phyloP scores from a whole-genome alignment of 2,888 invertebrate species.

The Mimachlamys varia region DNA sequence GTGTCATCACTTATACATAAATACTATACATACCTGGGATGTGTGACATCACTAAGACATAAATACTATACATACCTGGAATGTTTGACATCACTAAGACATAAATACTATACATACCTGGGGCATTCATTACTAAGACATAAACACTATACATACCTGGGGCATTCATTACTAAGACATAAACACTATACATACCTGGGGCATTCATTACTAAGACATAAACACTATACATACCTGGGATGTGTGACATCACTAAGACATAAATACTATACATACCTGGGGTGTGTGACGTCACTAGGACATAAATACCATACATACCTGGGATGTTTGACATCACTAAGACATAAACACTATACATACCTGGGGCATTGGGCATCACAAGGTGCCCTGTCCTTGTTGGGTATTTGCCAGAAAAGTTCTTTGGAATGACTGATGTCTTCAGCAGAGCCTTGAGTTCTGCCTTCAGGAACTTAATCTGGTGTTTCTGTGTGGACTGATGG shows the following conservation, averaged over 20 bases:
- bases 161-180: slow-evolving; percentile 56
- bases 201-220: too few relatives aligned
- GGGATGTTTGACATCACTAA: background rate
- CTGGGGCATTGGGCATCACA: slow-evolving; percentile 54
- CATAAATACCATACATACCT: background rate
- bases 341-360: slow-evolving; percentile 42
- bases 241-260: too few relatives aligned
- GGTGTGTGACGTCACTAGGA: background rate
- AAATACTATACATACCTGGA: slow-evolving; percentile 52
- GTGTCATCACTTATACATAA: slow-evolving; percentile 59
- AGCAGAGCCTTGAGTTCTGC: slow-evolving; percentile 66
- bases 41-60: slow-evolving; percentile 60
- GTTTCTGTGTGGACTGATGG: slow-evolving; percentile 65
- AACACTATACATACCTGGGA: too few relatives aligned
- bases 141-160: slow-evolving; percentile 51
- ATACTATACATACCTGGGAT: slow-evolving; percentile 52
- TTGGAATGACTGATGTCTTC: slow-evolving; percentile 59
- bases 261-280: too few relatives aligned
- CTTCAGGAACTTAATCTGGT: slow-evolving; percentile 66
- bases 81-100: slow-evolving; percentile 60
- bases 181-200: too few relatives aligned
- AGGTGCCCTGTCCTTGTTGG: slow-evolving; percentile 77
- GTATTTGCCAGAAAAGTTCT: slow-evolving; percentile 72
- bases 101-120: slow-evolving; percentile 51
- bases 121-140: slow-evolving; percentile 58